phyloP scores from a whole-genome alignment of 92 coral and sea anemone species.

The Palythoa grandis region DNA sequence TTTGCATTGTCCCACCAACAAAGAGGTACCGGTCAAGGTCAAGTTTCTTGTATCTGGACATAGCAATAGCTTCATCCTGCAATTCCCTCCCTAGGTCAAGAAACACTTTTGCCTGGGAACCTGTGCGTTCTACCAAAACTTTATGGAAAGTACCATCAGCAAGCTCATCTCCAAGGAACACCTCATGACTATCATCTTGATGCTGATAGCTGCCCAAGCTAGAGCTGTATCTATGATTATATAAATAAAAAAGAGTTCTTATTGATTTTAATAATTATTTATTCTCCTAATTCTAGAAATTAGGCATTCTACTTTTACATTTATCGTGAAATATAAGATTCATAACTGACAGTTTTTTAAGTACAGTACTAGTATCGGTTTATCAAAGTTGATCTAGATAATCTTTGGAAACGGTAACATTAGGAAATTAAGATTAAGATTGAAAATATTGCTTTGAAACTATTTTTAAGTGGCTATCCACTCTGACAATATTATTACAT shows the following conservation, averaged over 20 bases:
- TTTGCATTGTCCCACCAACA: slow-evolving; percentile 66
- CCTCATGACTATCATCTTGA: slow-evolving; percentile 47
- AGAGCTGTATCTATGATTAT: slow-evolving; percentile 52
- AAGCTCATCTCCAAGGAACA: slow-evolving; percentile 74
- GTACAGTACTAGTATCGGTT: no score
- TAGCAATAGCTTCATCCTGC: slow-evolving; percentile 44
- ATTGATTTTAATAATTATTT: not conserved
- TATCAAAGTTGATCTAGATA: no score
- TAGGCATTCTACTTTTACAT: no score
- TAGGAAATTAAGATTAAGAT: no score
- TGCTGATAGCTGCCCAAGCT: slow-evolving; percentile 63
- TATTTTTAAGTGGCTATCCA: no score
- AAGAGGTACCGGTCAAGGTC: slow-evolving; percentile 60
- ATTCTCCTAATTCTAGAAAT: no score
- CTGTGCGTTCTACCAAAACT: slow-evolving; percentile 47
- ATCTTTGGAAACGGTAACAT: no score
- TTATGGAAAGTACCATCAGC: slow-evolving; percentile 67
- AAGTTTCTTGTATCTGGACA: slow-evolving; percentile 59
- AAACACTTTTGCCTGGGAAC: slow-evolving; percentile 40
- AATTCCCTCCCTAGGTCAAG: slow-evolving; percentile 44
- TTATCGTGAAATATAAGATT: no score
- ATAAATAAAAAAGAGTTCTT: no score
- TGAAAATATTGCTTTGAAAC: no score
- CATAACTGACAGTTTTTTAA: no score
- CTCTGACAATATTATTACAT: no score